phyloP scores from a whole-genome alignment of 53 echinoderm and acorn worm genomes.

The Pentamera pediparva region DNA sequence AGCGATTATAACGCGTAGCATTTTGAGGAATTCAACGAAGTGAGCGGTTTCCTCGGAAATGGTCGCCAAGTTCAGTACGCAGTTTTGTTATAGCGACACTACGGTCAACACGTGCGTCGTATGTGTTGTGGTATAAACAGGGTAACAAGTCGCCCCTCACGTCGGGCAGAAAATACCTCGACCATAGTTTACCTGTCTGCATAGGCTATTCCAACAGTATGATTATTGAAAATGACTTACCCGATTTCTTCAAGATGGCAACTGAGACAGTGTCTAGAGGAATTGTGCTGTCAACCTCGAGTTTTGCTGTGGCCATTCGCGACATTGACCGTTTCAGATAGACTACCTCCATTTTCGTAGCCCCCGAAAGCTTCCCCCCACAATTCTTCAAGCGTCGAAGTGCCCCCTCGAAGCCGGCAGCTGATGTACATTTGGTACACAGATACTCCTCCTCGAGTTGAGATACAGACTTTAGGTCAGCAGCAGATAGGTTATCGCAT shows the following conservation, averaged over 20 bases:
- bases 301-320: neutral
- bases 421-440: constrained; percentile 10
- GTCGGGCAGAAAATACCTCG: too few species aligned
- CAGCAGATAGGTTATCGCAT: constrained; percentile 24
- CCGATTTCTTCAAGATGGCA: neutral
- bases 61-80: too few species aligned
- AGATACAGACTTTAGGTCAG: neutral
- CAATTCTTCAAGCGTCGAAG: neutral
- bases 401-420: neutral
- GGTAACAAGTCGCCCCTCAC: too few species aligned
- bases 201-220: too few species aligned
- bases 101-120: too few species aligned
- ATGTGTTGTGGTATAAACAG: too few species aligned
- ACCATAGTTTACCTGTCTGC: too few species aligned
- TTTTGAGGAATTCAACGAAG: too few species aligned
- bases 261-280: neutral
- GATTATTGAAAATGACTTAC: neutral
- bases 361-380: neutral
- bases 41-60: too few species aligned
- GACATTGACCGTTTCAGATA: neutral
- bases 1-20: too few species aligned
- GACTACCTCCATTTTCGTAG: neutral
- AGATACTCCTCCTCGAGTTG: constrained; percentile 19
- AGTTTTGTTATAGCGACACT: too few species aligned
- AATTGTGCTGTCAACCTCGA: too few species aligned